These are phyloP conservation scores for Patagioenas fasciata DNA, from an alignment of 2,113 vertebrate species.

Conservation along the genomic window DNA sequence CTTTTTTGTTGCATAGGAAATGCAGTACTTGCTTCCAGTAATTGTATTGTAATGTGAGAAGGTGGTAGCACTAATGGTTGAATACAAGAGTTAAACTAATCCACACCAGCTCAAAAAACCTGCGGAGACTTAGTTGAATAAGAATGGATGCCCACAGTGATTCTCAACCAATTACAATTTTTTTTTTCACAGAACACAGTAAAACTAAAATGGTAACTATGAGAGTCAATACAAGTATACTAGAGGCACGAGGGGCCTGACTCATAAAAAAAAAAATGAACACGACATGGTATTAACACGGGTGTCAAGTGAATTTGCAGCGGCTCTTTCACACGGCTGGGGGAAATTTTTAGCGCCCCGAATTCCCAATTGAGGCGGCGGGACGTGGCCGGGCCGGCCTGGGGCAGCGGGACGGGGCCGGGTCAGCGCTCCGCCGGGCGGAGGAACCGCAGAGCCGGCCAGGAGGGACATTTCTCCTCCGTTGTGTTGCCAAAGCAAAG, in stretches of 20 bases:
- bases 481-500: constrained; percentile 6
- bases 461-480: constrained; percentile 18
- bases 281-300: constrained; percentile 80
- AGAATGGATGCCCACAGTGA: constrained; percentile 90
- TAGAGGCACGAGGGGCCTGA: constrained; percentile 94
- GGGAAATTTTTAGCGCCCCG: constrained; percentile 36
- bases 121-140: constrained; percentile 88
- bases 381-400: not conserved
- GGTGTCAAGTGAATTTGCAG: constrained; percentile 70
- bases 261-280: constrained; percentile 77
- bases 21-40: constrained; percentile 99
- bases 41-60: constrained; percentile 93
- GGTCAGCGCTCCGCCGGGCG: not conserved
- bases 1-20: constrained; percentile 99
- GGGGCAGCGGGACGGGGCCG: not conserved
- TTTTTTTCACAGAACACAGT: constrained; percentile 85
- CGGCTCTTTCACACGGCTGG: constrained; percentile 55
- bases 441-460: not conserved
- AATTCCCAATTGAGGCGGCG: not conserved
- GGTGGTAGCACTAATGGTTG: constrained; percentile 91
- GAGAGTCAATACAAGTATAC: constrained; percentile 89
- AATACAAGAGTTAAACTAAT: constrained; percentile 89
- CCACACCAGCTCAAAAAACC: constrained; percentile 88
- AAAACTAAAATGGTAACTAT: constrained; percentile 83
- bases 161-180: constrained; percentile 89